These are phyloP conservation scores for Mesocricetus auratus DNA, from an alignment of 2,113 vertebrate genomes.

Conservation along the genomic window DNA sequence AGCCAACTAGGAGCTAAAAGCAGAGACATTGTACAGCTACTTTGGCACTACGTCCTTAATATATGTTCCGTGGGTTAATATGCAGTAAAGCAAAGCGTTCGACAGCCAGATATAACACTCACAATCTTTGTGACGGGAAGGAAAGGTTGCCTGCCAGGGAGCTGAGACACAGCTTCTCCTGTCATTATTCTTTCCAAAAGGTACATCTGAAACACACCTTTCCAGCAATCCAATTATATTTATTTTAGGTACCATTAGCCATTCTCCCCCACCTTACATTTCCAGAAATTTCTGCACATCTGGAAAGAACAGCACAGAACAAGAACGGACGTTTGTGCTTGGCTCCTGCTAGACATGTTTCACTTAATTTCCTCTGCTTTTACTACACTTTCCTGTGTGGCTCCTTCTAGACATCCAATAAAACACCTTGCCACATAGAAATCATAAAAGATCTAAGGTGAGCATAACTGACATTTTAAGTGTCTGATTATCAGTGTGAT, in stretches of 20 bases:
- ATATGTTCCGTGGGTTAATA: slow-evolving; percentile 35
- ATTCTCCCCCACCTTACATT: slow-evolving; percentile 22
- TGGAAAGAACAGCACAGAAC: slow-evolving; percentile 77
- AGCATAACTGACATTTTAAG: not conserved
- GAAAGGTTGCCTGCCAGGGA: not conserved
- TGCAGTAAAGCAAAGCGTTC: not conserved
- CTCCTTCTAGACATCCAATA: slow-evolving; percentile 75
- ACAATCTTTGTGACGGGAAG: slow-evolving; percentile 49
- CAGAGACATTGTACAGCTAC: not conserved
- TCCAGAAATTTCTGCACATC: slow-evolving; percentile 72
- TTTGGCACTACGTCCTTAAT: slow-evolving; percentile 26
- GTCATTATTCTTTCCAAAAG: slow-evolving; percentile 56
- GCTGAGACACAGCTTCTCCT: slow-evolving; percentile 44
- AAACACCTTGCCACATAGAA: slow-evolving; percentile 26
- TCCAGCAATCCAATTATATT: slow-evolving; percentile 69
- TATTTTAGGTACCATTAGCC: slow-evolving; percentile 78
- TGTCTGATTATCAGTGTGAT: not conserved
- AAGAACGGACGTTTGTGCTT: slow-evolving; percentile 47
- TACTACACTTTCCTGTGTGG: slow-evolving; percentile 68
- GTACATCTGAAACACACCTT: slow-evolving; percentile 70
- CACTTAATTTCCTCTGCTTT: slow-evolving; percentile 79
- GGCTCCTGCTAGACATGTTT: slow-evolving; percentile 60
- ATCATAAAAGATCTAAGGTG: not conserved
- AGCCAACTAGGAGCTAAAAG: slow-evolving; percentile 39
- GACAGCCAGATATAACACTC: slow-evolving; percentile 69